Conservation (phyloP, 2,113 vertebrate species). For the Haemorhous mexicanus region DNA sequence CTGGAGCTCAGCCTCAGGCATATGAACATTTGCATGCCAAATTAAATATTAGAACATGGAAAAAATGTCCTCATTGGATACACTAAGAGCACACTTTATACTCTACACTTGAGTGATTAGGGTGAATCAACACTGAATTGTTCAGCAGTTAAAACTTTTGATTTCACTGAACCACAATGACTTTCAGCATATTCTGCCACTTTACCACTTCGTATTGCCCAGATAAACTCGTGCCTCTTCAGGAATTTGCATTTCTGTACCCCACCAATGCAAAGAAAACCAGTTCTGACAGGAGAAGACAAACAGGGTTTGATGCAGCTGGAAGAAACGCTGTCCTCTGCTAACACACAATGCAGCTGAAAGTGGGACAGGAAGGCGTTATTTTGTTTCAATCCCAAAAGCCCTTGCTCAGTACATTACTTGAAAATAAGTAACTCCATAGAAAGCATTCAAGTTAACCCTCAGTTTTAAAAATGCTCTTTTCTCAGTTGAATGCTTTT, state of each 20-base stretch:
- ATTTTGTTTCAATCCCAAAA: background rate
- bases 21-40: background rate
- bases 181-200: background rate
- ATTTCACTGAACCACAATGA: background rate
- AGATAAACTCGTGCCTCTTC: background rate
- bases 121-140: background rate
- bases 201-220: background rate
- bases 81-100: background rate
- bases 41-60: background rate
- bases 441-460: background rate
- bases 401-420: background rate
- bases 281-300: background rate
- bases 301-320: background rate
- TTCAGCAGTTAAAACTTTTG: background rate
- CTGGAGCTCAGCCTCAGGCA: background rate
- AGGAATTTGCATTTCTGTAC: background rate
- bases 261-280: background rate
- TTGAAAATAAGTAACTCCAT: background rate
- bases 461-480: background rate
- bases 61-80: background rate
- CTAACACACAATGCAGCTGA: background rate
- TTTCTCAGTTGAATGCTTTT: background rate
- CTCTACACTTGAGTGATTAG: background rate
- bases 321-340: background rate
- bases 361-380: background rate